Percentiles rank a stretch among this genome's conserved stretches.
phyloP scores from a whole-genome alignment of 2,888 invertebrate species.

The Lasioglossum marginatum region DNA sequence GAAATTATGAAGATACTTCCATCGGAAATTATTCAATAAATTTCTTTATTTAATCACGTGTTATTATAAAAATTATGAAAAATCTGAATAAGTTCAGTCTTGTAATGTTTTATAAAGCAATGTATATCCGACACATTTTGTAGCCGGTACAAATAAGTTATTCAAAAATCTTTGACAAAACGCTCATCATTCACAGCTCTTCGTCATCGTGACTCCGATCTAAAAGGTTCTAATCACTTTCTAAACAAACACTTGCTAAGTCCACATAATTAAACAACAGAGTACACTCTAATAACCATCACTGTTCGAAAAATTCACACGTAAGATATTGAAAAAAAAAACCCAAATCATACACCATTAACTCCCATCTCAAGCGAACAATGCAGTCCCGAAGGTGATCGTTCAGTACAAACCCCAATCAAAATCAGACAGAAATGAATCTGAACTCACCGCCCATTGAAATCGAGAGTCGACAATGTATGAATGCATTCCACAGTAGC shows the following conservation, averaged over 20 bases:
- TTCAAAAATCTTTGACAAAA: not conserved
- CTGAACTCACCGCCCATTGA: not conserved
- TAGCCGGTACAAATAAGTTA: no score
- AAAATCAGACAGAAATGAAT: not conserved
- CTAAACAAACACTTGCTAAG: no score
- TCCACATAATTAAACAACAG: not conserved
- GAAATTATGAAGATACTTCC: no score
- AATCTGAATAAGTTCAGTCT: no score
- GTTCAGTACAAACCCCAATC: not conserved
- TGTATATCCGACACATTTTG: no score
- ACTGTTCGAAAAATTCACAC: not conserved
- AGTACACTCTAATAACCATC: not conserved
- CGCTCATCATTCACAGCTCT: not conserved
- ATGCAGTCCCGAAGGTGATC: not conserved
- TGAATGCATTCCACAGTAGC: slow-evolving; percentile 8
- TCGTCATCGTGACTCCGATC: not conserved
- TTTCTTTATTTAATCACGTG: no score
- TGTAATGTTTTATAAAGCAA: no score
- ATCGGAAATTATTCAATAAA: no score
- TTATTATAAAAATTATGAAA: no score
- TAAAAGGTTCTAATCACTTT: not conserved
- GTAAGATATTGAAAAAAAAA: not conserved
- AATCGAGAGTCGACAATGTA: not conserved
- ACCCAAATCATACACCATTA: not conserved
- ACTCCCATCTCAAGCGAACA: not conserved